Evolutionary conservation across 2,797 vertebrate species (phyloP).

Genomic region (Epinephelus coioides): DNA sequence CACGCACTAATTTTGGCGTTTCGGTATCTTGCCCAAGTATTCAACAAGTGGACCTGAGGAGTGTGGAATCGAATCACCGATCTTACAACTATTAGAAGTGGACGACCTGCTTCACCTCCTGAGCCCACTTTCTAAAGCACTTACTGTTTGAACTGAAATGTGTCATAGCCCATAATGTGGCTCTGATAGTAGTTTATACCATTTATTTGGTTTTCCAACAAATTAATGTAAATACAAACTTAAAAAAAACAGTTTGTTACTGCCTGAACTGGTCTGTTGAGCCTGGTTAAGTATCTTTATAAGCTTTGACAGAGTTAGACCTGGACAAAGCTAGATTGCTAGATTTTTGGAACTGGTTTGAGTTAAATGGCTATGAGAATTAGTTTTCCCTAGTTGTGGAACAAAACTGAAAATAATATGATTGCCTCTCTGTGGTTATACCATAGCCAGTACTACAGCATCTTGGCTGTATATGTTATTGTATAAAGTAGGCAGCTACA

Average conservation of each 20-base stretch:
- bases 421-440: too few species aligned
- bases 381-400: not conserved
- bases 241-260: not conserved
- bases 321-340: not conserved
- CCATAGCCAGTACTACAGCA: too few species aligned
- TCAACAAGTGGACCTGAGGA: too few species aligned
- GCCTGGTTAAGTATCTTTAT: not conserved
- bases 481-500: too few species aligned
- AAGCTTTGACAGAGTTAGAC: not conserved
- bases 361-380: not conserved
- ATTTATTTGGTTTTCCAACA: not conserved
- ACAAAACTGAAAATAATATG: not conserved
- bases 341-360: not conserved
- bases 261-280: not conserved
- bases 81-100: too few species aligned
- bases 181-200: not conserved
- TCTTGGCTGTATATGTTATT: too few species aligned
- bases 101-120: too few species aligned
- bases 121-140: not conserved
- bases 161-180: not conserved
- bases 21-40: too few species aligned
- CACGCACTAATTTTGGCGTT: too few species aligned
- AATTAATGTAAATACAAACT: not conserved
- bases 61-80: too few species aligned
- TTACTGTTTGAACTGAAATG: not conserved